Percentiles rank a stretch among this genome's conserved stretches.
Conservation (phyloP, 1,140 invertebrate genomes). For the Dendroctonus valens region DNA sequence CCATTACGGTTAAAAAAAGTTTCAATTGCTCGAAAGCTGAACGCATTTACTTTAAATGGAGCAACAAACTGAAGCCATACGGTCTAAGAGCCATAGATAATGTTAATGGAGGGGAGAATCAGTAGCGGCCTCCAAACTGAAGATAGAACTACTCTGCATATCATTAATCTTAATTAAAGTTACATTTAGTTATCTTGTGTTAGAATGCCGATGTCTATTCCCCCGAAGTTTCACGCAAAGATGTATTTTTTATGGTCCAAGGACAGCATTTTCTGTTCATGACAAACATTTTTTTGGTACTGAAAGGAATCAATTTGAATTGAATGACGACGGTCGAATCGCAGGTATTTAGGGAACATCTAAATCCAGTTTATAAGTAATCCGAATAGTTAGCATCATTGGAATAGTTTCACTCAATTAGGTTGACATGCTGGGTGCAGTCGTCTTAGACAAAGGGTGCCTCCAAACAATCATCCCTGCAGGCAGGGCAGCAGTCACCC, state of each 20-base stretch:
- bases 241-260: slow-evolving; percentile 13
- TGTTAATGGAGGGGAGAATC: slow-evolving; percentile 40
- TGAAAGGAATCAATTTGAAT: neutral
- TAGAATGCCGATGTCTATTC: slow-evolving; percentile 47
- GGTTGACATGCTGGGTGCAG: slow-evolving; percentile 34
- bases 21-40: too few relatives aligned
- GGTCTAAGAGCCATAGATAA: slow-evolving; percentile 41
- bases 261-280: slow-evolving; percentile 23
- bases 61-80: slow-evolving; percentile 17
- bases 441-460: slow-evolving; percentile 35
- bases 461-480: slow-evolving; percentile 40
- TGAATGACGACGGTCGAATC: neutral
- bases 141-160: slow-evolving; percentile 51
- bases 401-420: slow-evolving; percentile 43
- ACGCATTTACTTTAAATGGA: slow-evolving; percentile 13
- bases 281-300: slow-evolving; percentile 1
- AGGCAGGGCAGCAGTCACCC: slow-evolving; percentile 32
- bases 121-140: slow-evolving; percentile 44
- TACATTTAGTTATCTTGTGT: slow-evolving; percentile 49
- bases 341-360: neutral
- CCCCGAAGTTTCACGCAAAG: slow-evolving; percentile 33
- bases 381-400: slow-evolving; percentile 41
- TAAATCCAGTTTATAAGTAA: slow-evolving; percentile 38
- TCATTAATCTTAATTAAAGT: slow-evolving; percentile 52
- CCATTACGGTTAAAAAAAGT: too few relatives aligned